Conservation (phyloP, 35 echinoderm and acorn worm genomes). For the Holothuria glaberrima region DNA sequence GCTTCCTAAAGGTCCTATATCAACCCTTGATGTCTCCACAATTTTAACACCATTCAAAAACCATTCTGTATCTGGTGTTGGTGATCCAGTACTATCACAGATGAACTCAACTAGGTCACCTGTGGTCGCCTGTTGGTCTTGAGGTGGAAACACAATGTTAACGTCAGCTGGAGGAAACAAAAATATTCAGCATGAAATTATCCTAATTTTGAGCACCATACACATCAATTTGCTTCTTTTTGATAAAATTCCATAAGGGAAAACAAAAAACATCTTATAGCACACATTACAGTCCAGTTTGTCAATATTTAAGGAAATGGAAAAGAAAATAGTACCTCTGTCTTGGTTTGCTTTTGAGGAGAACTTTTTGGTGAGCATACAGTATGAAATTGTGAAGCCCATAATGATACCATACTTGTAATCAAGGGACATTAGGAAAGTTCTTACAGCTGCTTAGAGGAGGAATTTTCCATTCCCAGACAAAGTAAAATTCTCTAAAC, state of each 20-base stretch:
- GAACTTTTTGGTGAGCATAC: too few species aligned
- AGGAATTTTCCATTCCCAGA: too few species aligned
- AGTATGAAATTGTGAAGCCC: too few species aligned
- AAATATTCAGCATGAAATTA: neutral
- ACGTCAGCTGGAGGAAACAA: slow-evolving; percentile 80
- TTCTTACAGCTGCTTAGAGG: too few species aligned
- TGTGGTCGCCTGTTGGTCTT: slow-evolving; percentile 39
- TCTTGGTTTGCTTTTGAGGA: too few species aligned
- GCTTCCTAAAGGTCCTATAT: slow-evolving; percentile 12
- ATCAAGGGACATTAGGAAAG: too few species aligned
- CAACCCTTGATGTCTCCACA: slow-evolving; percentile 11
- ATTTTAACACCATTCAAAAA: slow-evolving; percentile 63
- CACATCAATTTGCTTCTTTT: too few species aligned
- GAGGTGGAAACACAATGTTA: slow-evolving; percentile 69
- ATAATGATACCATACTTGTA: too few species aligned
- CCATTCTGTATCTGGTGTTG: slow-evolving; percentile 82
- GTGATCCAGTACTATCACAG: slow-evolving; percentile 87
- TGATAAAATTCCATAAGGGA: neutral
- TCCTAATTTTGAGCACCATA: too few species aligned
- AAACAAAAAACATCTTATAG: neutral
- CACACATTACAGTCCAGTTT: neutral
- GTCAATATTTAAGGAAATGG: neutral
- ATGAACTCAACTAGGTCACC: slow-evolving; percentile 74
- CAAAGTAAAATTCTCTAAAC: too few species aligned
- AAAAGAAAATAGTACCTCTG: too few species aligned